These are phyloP conservation scores for Cygnus atratus DNA, from an alignment of 2,113 vertebrate genomes.

Conservation along the genomic window DNA sequence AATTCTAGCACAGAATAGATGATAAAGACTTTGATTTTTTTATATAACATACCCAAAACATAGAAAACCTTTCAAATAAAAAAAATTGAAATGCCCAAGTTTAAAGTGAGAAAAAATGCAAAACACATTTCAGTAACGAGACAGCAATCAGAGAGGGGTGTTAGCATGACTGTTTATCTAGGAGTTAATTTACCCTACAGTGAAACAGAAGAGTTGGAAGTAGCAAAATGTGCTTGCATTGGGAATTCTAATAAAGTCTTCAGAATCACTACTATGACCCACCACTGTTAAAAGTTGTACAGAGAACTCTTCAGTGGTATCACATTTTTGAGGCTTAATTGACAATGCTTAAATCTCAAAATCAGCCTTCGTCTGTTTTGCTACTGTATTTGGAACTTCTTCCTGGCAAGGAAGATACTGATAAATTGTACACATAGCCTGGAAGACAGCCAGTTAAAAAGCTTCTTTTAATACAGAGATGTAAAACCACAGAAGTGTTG, in stretches of 20 bases:
- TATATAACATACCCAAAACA: background rate
- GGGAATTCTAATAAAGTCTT: background rate
- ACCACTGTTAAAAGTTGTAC: background rate
- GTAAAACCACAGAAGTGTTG: background rate
- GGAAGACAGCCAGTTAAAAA: background rate
- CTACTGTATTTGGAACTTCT: background rate
- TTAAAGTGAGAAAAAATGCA: background rate
- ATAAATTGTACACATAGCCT: background rate
- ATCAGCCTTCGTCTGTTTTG: background rate
- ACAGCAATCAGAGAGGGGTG: background rate
- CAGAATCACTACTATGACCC: background rate
- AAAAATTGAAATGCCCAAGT: background rate
- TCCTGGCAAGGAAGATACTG: background rate
- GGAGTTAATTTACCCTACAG: background rate
- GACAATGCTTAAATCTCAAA: background rate
- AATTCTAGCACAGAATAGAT: background rate
- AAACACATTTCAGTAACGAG: background rate
- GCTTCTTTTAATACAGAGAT: background rate
- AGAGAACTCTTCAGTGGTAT: background rate
- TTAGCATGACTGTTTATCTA: background rate
- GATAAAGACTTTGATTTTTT: background rate
- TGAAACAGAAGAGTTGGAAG: background rate
- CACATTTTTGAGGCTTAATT: background rate
- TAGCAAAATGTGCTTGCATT: rapidly evolving
- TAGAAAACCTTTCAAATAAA: background rate